A percentile compares a stretch with the other conserved stretches of the same genome.
Conservation (phyloP, 2,113 vertebrate genomes). For the Pygathrix nemaeus region DNA sequence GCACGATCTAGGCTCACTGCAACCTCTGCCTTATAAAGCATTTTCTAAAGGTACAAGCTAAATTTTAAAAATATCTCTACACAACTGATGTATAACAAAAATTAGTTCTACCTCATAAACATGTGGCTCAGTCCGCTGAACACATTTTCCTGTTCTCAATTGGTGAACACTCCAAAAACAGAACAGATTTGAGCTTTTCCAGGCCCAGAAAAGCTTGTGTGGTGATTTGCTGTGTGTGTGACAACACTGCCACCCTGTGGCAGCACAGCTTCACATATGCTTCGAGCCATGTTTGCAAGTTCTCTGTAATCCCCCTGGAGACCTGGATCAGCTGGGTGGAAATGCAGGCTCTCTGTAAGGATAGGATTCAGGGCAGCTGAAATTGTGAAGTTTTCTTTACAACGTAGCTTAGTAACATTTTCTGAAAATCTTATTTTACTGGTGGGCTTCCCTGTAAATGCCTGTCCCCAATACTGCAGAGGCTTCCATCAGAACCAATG, state of each 20-base stretch:
- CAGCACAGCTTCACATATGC: not conserved
- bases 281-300: accelerated
- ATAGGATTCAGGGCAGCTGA: accelerated
- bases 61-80: slow-evolving; percentile 56
- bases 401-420: not conserved
- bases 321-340: accelerated
- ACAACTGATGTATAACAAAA: slow-evolving; percentile 71
- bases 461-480: accelerated
- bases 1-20: too few species aligned
- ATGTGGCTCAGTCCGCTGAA: slow-evolving; percentile 38
- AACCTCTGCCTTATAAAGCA: too few species aligned
- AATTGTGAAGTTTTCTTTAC: not conserved
- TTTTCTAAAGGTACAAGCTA: slow-evolving; percentile 48
- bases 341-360: not conserved
- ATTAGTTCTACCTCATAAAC: slow-evolving; percentile 59
- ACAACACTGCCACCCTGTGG: slow-evolving; percentile 80
- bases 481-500: accelerated
- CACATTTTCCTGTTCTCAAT: slow-evolving; percentile 48
- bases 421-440: not conserved
- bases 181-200: slow-evolving; percentile 43
- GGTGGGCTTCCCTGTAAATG: not conserved
- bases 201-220: not conserved
- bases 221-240: not conserved
- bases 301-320: accelerated
- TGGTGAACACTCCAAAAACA: slow-evolving; percentile 65